Evolutionary conservation across 2,888 invertebrate genomes (phyloP).

Genomic region (Melanotus villosus): DNA sequence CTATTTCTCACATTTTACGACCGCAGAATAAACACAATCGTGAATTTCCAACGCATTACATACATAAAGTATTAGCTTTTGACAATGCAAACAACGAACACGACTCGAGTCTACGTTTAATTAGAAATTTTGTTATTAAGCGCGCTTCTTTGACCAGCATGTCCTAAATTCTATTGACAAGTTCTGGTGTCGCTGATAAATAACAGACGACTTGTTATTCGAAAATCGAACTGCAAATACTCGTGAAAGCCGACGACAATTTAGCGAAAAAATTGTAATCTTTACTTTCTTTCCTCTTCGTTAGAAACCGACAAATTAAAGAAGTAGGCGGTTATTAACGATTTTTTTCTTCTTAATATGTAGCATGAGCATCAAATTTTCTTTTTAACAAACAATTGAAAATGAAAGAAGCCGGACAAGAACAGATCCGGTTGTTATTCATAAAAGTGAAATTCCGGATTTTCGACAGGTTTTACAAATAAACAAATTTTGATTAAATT

Average conservation of each 20-base stretch:
- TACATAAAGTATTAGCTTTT: conserved; percentile 14
- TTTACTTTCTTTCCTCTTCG: background rate
- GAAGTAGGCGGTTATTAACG: too few relatives aligned
- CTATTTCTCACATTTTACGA: background rate
- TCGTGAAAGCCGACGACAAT: background rate
- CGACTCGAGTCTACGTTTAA: background rate
- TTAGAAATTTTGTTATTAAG: conserved; percentile 19
- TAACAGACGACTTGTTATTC: background rate
- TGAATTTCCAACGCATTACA: background rate
- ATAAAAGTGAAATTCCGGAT: too few relatives aligned
- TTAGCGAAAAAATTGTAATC: background rate
- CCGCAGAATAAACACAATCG: background rate
- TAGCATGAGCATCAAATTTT: too few relatives aligned
- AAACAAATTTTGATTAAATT: too few relatives aligned
- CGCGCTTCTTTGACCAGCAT: conserved; percentile 5
- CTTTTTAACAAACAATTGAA: too few relatives aligned
- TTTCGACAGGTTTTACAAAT: too few relatives aligned
- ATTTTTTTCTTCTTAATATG: too few relatives aligned
- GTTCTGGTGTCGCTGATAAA: background rate
- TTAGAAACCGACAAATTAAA: background rate
- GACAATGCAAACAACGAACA: background rate
- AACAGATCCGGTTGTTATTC: too few relatives aligned
- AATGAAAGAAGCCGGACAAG: too few relatives aligned
- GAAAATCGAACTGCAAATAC: background rate
- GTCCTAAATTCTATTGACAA: conserved; percentile 18